phyloP scores from a whole-genome alignment of 1,140 invertebrate species.

The Gonatopus flavifemur region DNA sequence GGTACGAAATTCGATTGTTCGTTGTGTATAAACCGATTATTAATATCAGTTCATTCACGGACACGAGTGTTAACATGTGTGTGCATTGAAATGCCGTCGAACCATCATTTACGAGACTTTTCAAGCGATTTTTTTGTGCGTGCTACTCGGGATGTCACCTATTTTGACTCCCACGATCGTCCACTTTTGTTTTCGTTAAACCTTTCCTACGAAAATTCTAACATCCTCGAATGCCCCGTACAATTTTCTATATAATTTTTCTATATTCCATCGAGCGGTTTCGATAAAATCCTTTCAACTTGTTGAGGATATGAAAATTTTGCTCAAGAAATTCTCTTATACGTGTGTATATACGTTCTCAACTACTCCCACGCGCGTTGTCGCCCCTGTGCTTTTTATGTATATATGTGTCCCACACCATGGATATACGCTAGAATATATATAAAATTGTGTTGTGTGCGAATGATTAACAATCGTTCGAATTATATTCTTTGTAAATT shows the following conservation, averaged over 20 bases:
- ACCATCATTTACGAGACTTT: neutral
- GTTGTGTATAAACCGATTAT: neutral
- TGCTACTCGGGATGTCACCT: conserved; percentile 29
- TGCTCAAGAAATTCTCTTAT: conserved; percentile 9
- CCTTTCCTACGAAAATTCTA: neutral
- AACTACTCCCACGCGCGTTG: conserved; percentile 39
- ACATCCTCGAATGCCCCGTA: no score
- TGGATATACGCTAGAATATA: no score
- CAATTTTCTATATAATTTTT: no score
- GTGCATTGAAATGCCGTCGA: neutral
- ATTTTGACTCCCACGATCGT: conserved; percentile 26
- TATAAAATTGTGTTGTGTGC: no score
- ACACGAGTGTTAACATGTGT: neutral
- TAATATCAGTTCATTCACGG: neutral
- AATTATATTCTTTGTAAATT: no score
- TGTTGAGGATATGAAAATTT: no score
- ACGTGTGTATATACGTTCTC: conserved; percentile 25
- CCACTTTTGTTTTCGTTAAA: no score
- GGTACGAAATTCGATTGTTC: conserved; percentile 57
- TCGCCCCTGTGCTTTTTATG: conserved; percentile 12
- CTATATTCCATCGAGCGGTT: no score
- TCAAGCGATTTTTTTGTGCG: conserved; percentile 1
- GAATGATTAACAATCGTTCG: no score
- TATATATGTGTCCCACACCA: neutral
- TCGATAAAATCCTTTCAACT: no score